Evolutionary conservation across 2,113 vertebrate species (phyloP), one percentile per base, ranked within the genome.

Genomic region (Leiothrix lutea): DNA sequence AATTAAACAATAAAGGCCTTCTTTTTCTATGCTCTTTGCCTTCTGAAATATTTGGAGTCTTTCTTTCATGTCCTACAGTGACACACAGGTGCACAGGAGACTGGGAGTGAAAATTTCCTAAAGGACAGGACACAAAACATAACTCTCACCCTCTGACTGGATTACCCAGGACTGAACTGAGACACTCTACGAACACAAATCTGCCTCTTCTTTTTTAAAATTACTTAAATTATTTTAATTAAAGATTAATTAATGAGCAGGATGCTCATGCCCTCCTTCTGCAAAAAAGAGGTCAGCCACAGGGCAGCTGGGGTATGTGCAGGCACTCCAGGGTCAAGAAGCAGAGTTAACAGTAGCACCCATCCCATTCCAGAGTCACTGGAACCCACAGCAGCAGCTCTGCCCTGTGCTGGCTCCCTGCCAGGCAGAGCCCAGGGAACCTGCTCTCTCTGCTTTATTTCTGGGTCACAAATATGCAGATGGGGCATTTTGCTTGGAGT

Each of bases 381-480:
- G 21, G 70, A 85, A 36, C 14, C 47, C 42, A 14, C 31, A 58
- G 25, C 69, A 75, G 81, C 71, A 80, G 64, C 90, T 83, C 58
- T 88, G 86, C 77, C 44, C 51, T 18, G 83, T 54, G 56, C 66
- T 5, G 4, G 67, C 85, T 88, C 58, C 61, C 58, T 31, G 86
- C 80, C 80, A 69, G 89, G 86, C 91, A 74, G 47, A 8, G 61
- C 71, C 48, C 67, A 40, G 80, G 40, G 54, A 80, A 12, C 29
- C 88, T 44, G 24, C 86, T 51, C 51, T 66, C 86, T 40, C 72
- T 23, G 2, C 3, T 62, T 90, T 77, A 42, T 90, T 94, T 95
- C 92, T 97, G 95, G 94, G 95, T 90, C 91, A 88, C 2, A 0
- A 61, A 92, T 45, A 86, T 71, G 86, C 86, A 88, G 86, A 80